Percentiles rank a stretch among this genome's conserved stretches.
Evolutionary conservation across 2,113 vertebrate genomes (phyloP).

Genomic region (Fukomys damarensis): DNA sequence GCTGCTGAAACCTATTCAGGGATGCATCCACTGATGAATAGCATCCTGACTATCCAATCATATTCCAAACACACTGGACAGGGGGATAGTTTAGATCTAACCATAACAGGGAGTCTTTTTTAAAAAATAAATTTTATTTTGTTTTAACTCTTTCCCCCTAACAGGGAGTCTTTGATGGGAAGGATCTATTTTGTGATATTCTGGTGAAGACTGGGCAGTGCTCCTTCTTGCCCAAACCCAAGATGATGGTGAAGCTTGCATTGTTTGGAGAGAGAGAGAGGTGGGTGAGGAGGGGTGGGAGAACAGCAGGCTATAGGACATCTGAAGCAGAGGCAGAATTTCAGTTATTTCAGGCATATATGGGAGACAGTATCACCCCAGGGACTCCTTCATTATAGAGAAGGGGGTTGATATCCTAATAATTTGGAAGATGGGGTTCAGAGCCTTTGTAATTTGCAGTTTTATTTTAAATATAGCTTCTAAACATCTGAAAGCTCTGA

Average conservation of each 20-base stretch:
- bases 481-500: conserved; percentile 12
- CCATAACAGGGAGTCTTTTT: background rate
- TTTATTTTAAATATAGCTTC: conserved; percentile 60
- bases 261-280: background rate
- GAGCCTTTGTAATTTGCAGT: conserved; percentile 4
- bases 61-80: background rate
- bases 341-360: conserved; percentile 23
- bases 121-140: too few species aligned
- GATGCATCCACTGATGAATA: background rate
- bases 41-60: background rate
- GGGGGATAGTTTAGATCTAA: background rate
- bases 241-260: background rate
- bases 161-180: conserved; percentile 6
- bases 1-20: background rate
- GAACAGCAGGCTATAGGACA: background rate
- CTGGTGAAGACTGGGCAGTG: background rate
- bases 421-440: background rate
- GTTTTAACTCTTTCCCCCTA: too few species aligned
- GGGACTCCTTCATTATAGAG: conserved; percentile 10
- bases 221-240: background rate
- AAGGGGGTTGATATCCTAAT: background rate
- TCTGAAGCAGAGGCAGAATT: conserved; percentile 14
- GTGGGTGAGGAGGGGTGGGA: background rate
- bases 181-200: background rate
- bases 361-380: background rate